Evolutionary conservation across 2,888 invertebrate genomes (phyloP).

Genomic region (Axea sp.): DNA sequence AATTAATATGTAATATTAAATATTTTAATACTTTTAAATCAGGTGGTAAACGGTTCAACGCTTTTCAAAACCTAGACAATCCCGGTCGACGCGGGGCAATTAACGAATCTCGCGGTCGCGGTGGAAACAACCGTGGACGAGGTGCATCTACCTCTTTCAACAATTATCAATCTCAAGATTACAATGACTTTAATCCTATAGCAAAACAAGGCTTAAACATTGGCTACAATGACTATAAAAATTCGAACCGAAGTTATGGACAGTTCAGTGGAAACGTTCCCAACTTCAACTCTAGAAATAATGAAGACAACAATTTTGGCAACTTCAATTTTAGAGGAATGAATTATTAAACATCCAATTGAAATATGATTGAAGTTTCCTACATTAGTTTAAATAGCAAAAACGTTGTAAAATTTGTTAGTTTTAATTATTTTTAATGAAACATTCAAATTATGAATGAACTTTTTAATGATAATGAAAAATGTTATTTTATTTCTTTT

Average conservation of each 20-base stretch:
- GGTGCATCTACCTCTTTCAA: constrained; percentile 40
- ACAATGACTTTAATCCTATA: constrained; percentile 44
- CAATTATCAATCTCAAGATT: constrained; percentile 49
- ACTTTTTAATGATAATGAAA: too few species aligned
- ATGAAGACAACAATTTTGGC: constrained; percentile 17
- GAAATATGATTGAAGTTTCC: constrained; percentile 2
- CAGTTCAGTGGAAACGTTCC: constrained; percentile 20
- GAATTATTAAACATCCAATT: constrained; percentile 26
- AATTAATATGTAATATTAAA: too few species aligned
- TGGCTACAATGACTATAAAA: constrained; percentile 42
- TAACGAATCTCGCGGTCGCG: constrained; percentile 55
- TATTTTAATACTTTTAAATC: constrained; percentile 1
- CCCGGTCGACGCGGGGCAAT: constrained; percentile 37
- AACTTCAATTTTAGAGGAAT: constrained; percentile 29
- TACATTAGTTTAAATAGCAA: constrained; percentile 2
- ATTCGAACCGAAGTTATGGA: constrained; percentile 46
- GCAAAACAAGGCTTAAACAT: constrained; percentile 19
- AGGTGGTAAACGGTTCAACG: constrained; percentile 60
- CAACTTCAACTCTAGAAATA: constrained; percentile 9
- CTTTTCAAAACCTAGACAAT: constrained; percentile 29
- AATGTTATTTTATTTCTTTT: too few species aligned
- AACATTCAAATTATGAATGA: too few species aligned
- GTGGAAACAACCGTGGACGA: constrained; percentile 53
- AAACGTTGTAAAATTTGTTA: constrained; percentile 10
- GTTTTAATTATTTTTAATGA: neutral